Evolutionary conservation across 2,888 invertebrate genomes (phyloP).

Genomic region (Endotricha flammealis): DNA sequence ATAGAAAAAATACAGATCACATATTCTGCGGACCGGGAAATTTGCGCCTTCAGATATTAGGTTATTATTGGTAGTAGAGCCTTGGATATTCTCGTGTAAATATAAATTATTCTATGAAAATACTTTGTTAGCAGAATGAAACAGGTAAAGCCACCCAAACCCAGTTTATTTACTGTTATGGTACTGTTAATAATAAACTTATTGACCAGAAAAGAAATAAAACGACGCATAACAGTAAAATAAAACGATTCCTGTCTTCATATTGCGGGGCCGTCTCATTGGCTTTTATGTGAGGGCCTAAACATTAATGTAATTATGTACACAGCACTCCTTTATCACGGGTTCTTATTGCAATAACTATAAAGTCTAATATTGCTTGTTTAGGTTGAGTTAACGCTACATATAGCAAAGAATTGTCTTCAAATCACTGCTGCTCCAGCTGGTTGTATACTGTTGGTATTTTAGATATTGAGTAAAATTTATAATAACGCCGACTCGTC

Average conservation of each 20-base stretch:
- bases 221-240: constrained; percentile 58
- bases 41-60: too few species aligned
- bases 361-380: constrained; percentile 8
- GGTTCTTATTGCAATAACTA: constrained; percentile 1
- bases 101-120: neutral
- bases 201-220: constrained; percentile 37
- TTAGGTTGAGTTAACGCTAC: constrained; percentile 3
- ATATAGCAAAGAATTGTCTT: constrained; percentile 2
- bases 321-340: constrained; percentile 6
- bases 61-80: too few species aligned
- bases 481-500: too few species aligned
- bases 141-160: constrained; percentile 8
- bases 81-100: too few species aligned
- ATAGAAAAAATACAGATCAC: too few species aligned
- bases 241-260: constrained; percentile 54
- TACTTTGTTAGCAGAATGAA: constrained; percentile 5
- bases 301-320: constrained; percentile 46
- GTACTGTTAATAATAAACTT: constrained; percentile 24
- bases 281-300: constrained; percentile 55
- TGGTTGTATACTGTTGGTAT: too few species aligned
- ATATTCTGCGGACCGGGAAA: too few species aligned
- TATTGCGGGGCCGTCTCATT: constrained; percentile 49
- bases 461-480: too few species aligned
- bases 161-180: constrained; percentile 9
- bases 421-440: constrained; percentile 8